Conservation (phyloP, 2,113 vertebrate species). For the Ginglymostoma cirratum region DNA sequence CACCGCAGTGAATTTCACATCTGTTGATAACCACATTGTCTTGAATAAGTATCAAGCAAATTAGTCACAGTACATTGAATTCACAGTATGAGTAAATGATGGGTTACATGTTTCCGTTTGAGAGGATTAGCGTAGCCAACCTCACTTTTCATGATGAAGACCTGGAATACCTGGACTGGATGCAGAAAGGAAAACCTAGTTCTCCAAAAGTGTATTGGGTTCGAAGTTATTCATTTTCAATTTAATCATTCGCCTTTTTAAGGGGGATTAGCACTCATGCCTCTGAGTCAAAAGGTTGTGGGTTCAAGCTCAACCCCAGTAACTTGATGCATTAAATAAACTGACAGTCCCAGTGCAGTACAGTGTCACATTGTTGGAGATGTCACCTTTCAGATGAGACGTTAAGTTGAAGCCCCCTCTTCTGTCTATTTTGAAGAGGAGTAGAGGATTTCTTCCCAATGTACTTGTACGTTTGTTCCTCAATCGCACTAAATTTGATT, state of each 20-base stretch:
- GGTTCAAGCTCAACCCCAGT: not conserved
- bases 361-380: not conserved
- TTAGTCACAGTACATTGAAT: conserved; percentile 21
- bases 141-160: not conserved
- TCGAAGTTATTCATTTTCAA: not conserved
- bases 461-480: not conserved
- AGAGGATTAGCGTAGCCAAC: not conserved
- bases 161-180: not conserved
- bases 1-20: not conserved
- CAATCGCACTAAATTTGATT: not conserved
- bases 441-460: not conserved
- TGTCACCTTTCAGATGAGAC: not conserved
- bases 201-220: not conserved
- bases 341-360: not conserved
- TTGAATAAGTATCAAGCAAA: conserved; percentile 2
- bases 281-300: not conserved
- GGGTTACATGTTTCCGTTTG: not conserved
- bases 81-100: not conserved
- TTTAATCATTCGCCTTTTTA: not conserved
- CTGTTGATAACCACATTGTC: not conserved
- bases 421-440: not conserved
- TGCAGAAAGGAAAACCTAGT: not conserved
- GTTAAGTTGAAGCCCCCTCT: not conserved
- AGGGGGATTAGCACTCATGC: not conserved
- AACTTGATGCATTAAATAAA: not conserved